A percentile compares a stretch with the other conserved stretches of the same genome.
Evolutionary conservation across 2,888 invertebrate genomes (phyloP).

Genomic region (Smittia aterrima): DNA sequence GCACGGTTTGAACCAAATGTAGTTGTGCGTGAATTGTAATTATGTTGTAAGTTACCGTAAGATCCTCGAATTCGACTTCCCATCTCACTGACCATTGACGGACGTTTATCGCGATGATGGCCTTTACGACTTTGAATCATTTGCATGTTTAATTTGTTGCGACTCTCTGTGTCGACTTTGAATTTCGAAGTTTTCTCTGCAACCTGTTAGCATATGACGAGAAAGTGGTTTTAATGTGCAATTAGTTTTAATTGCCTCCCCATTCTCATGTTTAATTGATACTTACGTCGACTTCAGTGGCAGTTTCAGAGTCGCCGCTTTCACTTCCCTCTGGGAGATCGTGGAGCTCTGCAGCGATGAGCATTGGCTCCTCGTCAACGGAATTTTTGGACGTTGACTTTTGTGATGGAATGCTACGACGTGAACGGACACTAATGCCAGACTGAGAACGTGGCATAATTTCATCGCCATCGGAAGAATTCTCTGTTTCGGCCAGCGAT

Average conservation of each 20-base stretch:
- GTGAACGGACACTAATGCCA: constrained; percentile 57
- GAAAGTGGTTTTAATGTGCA: neutral
- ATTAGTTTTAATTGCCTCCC: neutral
- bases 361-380: constrained; percentile 55
- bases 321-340: constrained; percentile 60
- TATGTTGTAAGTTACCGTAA: constrained; percentile 54
- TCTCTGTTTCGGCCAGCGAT: constrained; percentile 51
- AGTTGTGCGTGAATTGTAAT: constrained; percentile 50
- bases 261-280: neutral
- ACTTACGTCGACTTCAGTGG: constrained; percentile 69
- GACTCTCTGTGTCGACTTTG: constrained; percentile 70
- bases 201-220: constrained; percentile 49
- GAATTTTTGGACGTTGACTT: constrained; percentile 58
- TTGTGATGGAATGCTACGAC: constrained; percentile 57
- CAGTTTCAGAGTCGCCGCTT: constrained; percentile 65
- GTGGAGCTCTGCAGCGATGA: constrained; percentile 55
- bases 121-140: constrained; percentile 51
- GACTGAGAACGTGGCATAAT: constrained; percentile 56
- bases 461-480: constrained; percentile 46
- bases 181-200: constrained; percentile 72
- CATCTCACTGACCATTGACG: constrained; percentile 54
- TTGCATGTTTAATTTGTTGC: constrained; percentile 55
- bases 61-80: constrained; percentile 53
- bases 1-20: constrained; percentile 53
- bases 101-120: constrained; percentile 60